Percentiles rank a stretch among this genome's conserved stretches.
These are phyloP conservation scores for Tamandua tetradactyla DNA, from an alignment of 2,797 vertebrate genomes.

Conservation along the genomic window DNA sequence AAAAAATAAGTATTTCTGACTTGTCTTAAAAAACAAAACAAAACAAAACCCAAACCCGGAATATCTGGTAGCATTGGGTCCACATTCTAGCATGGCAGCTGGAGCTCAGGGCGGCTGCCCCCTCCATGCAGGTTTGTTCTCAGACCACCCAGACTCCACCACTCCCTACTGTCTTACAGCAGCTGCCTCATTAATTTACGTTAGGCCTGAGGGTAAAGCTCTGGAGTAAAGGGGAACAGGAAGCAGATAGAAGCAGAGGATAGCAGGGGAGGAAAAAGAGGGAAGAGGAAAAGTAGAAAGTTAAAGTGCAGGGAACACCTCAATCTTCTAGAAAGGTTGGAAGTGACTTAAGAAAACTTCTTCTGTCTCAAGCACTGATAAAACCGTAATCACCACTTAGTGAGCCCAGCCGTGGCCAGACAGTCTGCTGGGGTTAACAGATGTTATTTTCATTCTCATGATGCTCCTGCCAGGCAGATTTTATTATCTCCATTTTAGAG, in stretches of 20 bases:
- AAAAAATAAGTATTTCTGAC: background rate
- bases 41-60: background rate
- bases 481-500: too few species aligned
- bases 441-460: background rate
- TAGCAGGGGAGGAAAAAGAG: background rate
- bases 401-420: background rate
- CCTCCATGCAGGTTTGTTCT: background rate
- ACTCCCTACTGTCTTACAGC: background rate
- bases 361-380: too few species aligned
- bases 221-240: background rate
- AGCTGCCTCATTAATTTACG: too few species aligned
- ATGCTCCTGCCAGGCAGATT: background rate
- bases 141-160: background rate
- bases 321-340: background rate
- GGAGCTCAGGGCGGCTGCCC: background rate
- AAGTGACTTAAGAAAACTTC: background rate
- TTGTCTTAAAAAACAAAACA: background rate
- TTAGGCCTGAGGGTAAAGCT: background rate
- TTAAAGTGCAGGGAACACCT: background rate
- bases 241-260: background rate
- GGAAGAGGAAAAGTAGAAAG: background rate
- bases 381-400: background rate
- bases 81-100: background rate
- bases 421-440: too few species aligned
- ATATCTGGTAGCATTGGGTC: background rate